phyloP scores from a whole-genome alignment of 2,888 invertebrate species.

The Eupithecia tripunctaria region DNA sequence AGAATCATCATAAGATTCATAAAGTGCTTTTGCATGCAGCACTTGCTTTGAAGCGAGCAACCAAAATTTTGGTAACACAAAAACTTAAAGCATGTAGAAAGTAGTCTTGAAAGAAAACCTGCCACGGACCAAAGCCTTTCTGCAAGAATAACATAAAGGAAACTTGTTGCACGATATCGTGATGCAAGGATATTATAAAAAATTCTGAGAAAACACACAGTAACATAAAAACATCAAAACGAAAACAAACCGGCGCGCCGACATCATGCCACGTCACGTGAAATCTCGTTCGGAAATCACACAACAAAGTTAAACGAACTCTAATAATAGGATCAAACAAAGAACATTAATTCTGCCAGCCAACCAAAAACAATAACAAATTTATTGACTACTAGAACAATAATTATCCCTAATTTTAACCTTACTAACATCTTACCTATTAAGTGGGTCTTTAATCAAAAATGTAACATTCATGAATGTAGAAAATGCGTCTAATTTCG shows the following conservation, averaged over 20 bases:
- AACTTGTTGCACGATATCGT: background rate
- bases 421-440: background rate
- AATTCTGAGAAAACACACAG: background rate
- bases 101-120: background rate
- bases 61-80: background rate
- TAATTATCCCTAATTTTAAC: background rate
- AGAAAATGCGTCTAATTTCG: background rate
- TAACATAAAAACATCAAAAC: slow-evolving; percentile 11
- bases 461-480: background rate
- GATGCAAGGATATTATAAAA: background rate
- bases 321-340: background rate
- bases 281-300: slow-evolving; percentile 12
- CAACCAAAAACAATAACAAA: background rate
- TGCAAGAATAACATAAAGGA: background rate
- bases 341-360: background rate
- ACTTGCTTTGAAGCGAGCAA: background rate
- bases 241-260: slow-evolving; percentile 14
- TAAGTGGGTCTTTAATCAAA: background rate
- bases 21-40: background rate
- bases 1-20: slow-evolving; percentile 18
- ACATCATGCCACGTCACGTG: background rate
- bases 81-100: background rate
- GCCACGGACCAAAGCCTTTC: background rate
- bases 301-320: slow-evolving; percentile 14
- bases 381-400: background rate